Evolutionary conservation across 2,113 vertebrate genomes (phyloP), one percentile per base, ranked within the genome.

Genomic region (Pardalotus punctatus): DNA sequence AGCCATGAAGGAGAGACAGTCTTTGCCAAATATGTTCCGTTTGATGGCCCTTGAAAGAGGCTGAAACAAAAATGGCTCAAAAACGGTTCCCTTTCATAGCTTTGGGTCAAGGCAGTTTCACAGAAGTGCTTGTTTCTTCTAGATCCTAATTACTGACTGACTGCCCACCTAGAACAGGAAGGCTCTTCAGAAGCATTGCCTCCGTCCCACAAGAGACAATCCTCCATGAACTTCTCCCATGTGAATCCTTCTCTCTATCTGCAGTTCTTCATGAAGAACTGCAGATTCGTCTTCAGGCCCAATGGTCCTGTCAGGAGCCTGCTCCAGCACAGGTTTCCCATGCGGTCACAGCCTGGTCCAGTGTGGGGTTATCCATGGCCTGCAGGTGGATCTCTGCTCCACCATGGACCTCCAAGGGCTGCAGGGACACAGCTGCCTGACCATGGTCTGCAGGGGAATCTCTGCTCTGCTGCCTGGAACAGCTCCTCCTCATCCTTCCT

Each of bases 291-390:
- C n/a, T n/a, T n/a, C n/a, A n/a, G n/a, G 9, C 35, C 20, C 54
- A 61, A 22, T 50, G 67, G 31, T 61, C n/a, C 47, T 48, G 17
- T 38, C 57, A 72, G 67, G 31, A 73, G 35, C 40, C 67, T 61
- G 11, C 7, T 73, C 53, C 27, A 67, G 38, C 40, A 21, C 29
- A n/a, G 20, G 24, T 21, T 67, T 76, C 47, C 29, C 25, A 15
- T 0, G 1, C 38, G 24, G n/a, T 69, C 38, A 76, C 35, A 69
- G 40, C 10, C 13, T 48, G 31, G 22, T 67, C 53, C 40, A 36
- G 10, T 9, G 14, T 35, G 31, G 31, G 9, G 22, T 43, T 67
- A 29, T 73, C 23, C 0, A 0, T 36, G 31, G 27, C 31, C 47
- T 74, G 42, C 35, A 66, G 40, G 27, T 33, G 61, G 16, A 53